These are phyloP conservation scores for Aurelia sp. DNA, from an alignment of 30 jellyfish, hydroid and myxozoan genomes.

Conservation along the genomic window DNA sequence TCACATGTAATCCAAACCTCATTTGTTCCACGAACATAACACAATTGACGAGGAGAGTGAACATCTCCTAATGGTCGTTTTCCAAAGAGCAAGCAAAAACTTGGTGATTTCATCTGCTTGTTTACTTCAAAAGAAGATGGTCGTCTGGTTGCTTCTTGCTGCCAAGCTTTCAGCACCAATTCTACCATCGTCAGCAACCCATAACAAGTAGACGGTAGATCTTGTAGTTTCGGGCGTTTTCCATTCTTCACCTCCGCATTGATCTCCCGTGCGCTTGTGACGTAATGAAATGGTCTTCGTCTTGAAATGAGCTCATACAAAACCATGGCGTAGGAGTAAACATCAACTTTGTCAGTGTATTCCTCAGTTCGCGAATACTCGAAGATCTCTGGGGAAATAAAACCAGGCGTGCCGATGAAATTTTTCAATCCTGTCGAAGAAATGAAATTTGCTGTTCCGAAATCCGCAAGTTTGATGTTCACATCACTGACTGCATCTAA, in stretches of 20 bases:
- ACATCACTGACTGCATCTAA: constrained; percentile 56
- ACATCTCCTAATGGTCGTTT: constrained; percentile 33
- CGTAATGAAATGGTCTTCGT: constrained; percentile 82
- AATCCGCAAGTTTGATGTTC: constrained; percentile 88
- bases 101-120: constrained; percentile 57
- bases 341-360: constrained; percentile 87
- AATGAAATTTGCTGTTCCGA: constrained; percentile 96
- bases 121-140: constrained; percentile 70
- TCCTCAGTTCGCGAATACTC: constrained; percentile 78
- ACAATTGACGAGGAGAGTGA: constrained; percentile 75
- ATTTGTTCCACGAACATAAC: constrained; percentile 37
- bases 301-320: constrained; percentile 74
- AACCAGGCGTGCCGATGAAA: constrained; percentile 84
- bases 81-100: constrained; percentile 75
- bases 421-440: constrained; percentile 75
- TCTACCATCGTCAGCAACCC: constrained; percentile 81
- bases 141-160: constrained; percentile 70
- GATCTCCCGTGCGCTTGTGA: constrained; percentile 37
- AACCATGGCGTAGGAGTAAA: constrained; percentile 90
- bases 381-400: constrained; percentile 90
- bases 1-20: constrained; percentile 91
- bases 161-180: constrained; percentile 81
- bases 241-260: constrained; percentile 67
- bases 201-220: constrained; percentile 36
- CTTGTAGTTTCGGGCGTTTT: constrained; percentile 77